A percentile compares a stretch with the other conserved stretches of the same genome.
phyloP scores from a whole-genome alignment of 2,113 vertebrate species.

The Orthonyx spaldingii region DNA sequence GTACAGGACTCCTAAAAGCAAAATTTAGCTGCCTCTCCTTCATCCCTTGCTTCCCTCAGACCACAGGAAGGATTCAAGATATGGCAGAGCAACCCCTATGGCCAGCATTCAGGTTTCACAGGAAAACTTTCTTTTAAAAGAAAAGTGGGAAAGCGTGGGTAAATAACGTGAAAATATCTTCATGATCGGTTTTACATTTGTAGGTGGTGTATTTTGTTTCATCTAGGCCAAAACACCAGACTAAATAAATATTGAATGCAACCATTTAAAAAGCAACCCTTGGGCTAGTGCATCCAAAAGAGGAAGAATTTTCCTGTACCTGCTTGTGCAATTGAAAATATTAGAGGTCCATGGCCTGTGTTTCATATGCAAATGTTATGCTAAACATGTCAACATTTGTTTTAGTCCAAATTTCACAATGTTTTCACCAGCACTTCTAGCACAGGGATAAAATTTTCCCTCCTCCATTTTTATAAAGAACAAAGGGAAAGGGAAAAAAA shows the following conservation, averaged over 20 bases:
- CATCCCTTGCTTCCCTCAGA: background rate
- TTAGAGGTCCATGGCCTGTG: background rate
- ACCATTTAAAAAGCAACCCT: background rate
- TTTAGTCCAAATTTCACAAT: background rate
- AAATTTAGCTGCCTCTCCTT: background rate
- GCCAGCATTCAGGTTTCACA: background rate
- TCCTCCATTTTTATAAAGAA: background rate
- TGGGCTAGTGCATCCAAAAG: background rate
- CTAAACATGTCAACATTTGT: background rate
- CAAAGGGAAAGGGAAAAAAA: background rate
- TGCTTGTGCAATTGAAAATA: background rate
- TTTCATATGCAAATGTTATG: background rate
- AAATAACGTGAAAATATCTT: background rate
- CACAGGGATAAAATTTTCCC: background rate
- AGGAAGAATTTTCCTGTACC: background rate
- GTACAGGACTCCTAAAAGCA: background rate
- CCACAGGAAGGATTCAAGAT: background rate
- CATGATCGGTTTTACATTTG: background rate
- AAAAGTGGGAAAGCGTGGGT: background rate
- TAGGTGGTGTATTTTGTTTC: background rate
- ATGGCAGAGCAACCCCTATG: background rate
- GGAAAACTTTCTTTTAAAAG: background rate
- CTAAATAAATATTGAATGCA: background rate
- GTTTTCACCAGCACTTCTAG: background rate
- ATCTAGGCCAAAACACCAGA: background rate